Conservation (phyloP, 2,113 vertebrate species). For the Coryphaenoides rupestris region DNA sequence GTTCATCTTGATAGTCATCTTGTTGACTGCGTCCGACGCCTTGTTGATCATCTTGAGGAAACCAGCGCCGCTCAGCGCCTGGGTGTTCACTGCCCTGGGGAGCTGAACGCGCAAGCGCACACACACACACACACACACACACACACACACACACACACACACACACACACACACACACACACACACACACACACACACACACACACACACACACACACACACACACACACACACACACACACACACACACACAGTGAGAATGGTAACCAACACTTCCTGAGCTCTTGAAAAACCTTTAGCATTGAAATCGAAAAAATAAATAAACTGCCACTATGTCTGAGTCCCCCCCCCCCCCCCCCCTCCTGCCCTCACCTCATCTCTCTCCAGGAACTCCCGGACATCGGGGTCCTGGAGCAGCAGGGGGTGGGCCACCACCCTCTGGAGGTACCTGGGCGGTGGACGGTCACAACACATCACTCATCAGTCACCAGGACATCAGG, state of each 20-base stretch:
- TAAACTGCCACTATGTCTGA: background rate
- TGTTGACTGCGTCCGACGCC: constrained; percentile 93
- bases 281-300: no score
- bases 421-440: constrained; percentile 86
- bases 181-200: background rate
- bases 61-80: constrained; percentile 88
- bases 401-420: constrained; percentile 91
- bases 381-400: constrained; percentile 91
- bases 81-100: constrained; percentile 87
- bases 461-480: no score
- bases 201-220: background rate
- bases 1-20: constrained; percentile 99
- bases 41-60: constrained; percentile 96
- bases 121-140: background rate
- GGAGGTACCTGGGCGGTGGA: constrained; percentile 79
- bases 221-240: background rate
- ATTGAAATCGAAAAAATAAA: background rate
- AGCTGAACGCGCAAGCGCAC: constrained; percentile 70
- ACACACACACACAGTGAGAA: background rate
- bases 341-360: background rate
- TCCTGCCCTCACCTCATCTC: constrained; percentile 81
- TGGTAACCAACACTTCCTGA: no score
- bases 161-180: background rate
- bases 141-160: constrained; percentile 1
- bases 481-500: no score